These are phyloP conservation scores for Ceramica pisi DNA, from an alignment of 2,888 invertebrate genomes.

Conservation along the genomic window DNA sequence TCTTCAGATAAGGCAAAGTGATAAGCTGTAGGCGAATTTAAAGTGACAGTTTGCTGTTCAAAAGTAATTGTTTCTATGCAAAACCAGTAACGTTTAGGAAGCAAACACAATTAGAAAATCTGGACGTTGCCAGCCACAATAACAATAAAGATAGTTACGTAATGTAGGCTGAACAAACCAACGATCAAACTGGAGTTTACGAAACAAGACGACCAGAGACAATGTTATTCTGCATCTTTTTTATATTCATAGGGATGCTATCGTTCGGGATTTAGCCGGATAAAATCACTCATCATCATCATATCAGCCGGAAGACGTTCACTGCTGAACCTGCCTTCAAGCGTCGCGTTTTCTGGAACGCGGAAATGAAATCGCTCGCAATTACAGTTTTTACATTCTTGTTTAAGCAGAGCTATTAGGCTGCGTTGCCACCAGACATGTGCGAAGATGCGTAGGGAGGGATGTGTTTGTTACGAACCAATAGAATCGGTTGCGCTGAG, in stretches of 20 bases:
- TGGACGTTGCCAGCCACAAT: conserved; percentile 53
- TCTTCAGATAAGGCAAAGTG: conserved; percentile 53
- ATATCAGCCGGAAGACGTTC: no score
- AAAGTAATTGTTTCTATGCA: conserved; percentile 39
- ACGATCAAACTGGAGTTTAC: conserved; percentile 43
- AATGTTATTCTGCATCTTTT: conserved; percentile 17
- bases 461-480: no score
- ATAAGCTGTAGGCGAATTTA: conserved; percentile 50
- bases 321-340: no score
- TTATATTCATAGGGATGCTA: conserved; percentile 23
- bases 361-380: neutral
- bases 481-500: no score
- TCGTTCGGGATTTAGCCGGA: neutral
- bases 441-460: no score
- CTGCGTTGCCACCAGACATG: no score
- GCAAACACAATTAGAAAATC: conserved; percentile 54
- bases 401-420: neutral
- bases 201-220: conserved; percentile 27
- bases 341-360: no score
- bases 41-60: conserved; percentile 34
- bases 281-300: neutral
- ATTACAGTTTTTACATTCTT: neutral
- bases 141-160: conserved; percentile 54
- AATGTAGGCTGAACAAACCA: conserved; percentile 46
- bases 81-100: conserved; percentile 40